phyloP scores from a whole-genome alignment of 2,113 vertebrate genomes.

The Callionymus lyra region DNA sequence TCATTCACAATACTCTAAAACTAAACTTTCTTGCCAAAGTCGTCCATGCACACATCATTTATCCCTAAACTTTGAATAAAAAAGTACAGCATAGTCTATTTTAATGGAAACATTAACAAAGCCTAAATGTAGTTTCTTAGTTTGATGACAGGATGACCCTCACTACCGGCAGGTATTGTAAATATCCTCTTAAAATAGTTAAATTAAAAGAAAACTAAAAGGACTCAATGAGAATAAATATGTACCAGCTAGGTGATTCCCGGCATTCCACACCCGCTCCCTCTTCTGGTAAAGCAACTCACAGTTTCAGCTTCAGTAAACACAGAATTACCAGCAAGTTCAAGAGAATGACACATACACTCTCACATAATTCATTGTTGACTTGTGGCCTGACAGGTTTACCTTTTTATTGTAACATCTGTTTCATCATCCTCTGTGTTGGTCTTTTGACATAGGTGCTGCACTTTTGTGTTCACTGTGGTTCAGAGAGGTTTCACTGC shows the following conservation, averaged over 20 bases:
- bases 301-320: conserved; percentile 20
- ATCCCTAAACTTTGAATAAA: no score
- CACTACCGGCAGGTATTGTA: no score
- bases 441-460: conserved; percentile 50
- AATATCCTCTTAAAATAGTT: no score
- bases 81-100: no score
- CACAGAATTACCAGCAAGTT: conserved; percentile 33
- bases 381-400: conserved; percentile 22
- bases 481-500: conserved; percentile 25
- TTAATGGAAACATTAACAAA: no score
- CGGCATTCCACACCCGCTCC: conserved; percentile 3
- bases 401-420: conserved; percentile 39
- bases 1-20: no score
- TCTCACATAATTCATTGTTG: conserved; percentile 22
- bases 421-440: conserved; percentile 48
- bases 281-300: neutral
- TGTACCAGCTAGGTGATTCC: conserved; percentile 13
- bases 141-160: no score
- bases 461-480: conserved; percentile 36
- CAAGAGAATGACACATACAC: conserved; percentile 23
- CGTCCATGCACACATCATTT: no score
- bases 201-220: no score
- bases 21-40: no score
- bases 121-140: no score
- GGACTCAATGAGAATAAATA: conserved; percentile 3